Base-by-base conservation (phyloP, 2,888 invertebrate species). In the Meghimatium bilineatum region DNA sequence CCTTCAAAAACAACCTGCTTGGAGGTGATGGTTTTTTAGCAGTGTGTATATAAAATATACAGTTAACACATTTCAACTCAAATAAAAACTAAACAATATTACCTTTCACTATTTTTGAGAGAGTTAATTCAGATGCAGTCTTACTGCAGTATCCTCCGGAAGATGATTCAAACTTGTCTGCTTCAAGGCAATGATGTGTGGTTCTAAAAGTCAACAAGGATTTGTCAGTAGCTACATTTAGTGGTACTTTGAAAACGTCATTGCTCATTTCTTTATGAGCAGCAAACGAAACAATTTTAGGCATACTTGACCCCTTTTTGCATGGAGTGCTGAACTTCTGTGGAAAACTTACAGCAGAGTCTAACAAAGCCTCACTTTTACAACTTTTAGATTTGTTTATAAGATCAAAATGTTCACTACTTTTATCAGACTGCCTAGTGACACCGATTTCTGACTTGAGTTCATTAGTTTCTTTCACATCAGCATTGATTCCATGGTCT, bases 271-370 rank as follows among this genome's bases (percentile, higher is more conserved):
- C 63, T 44, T 72, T 36, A n/a, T 74, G n/a, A 20, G 78, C 49
- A 26, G 78, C 83, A 83, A 83, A 83, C 26, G 83, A 83, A 34
- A 83, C 83, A 72, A 77, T 78, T 67, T 83, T 83, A 5, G 78
- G 49, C n/a, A 72, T 29, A 32, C 83, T 78, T 26, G 49, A 26
- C 29, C 44, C 29, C n/a, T 83, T 83, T 29, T 78, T 74, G 74
- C 20, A 52, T 17, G 74, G 74, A 20, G 74, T 52, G 32, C 52
- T 34, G 20, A 29, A 74, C 26, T 20, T 74, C 23, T 74, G 74
- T 74, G 52, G 34, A 52, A 29, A 20, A 52, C 20, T 52, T 0
- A 52, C 32, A n/a, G 74, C 29, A 52, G 52, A 32, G 20, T 52
- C 74, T n/a, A 2, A 29, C 3, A 32, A 10, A 23, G 32, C 1